Percentiles rank a stretch among this genome's conserved stretches.
Conservation (phyloP, 2,797 vertebrate genomes). For the Microctenopoma stevenorrisi region DNA sequence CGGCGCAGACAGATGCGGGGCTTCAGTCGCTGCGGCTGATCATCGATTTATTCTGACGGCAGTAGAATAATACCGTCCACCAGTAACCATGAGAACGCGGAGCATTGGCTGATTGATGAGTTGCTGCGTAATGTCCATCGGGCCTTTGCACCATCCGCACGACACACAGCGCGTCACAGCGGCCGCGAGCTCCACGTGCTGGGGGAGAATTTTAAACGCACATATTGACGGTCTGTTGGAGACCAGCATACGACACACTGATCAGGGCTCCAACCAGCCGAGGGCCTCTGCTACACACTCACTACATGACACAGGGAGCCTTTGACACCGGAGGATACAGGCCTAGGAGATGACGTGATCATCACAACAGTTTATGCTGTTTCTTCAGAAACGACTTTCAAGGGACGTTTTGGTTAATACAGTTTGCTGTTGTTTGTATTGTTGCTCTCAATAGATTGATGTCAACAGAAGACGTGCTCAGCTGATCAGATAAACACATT, state of each 20-base stretch:
- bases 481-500: neutral
- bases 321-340: constrained; percentile 53
- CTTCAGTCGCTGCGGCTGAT: constrained; percentile 44
- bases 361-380: constrained; percentile 12
- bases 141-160: constrained; percentile 70
- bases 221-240: constrained; percentile 24
- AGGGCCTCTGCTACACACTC: constrained; percentile 15
- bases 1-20: constrained; percentile 26
- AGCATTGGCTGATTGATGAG: constrained; percentile 61
- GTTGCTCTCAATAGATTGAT: neutral
- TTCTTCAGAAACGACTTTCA: neutral
- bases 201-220: constrained; percentile 33
- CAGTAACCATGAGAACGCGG: constrained; percentile 26
- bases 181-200: constrained; percentile 51
- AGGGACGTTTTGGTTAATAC: neutral
- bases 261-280: constrained; percentile 33
- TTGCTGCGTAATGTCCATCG: constrained; percentile 68
- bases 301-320: constrained; percentile 47
- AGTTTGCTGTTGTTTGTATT: neutral
- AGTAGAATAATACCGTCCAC: constrained; percentile 43
- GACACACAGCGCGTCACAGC: constrained; percentile 64
- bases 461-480: neutral
- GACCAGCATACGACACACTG: constrained; percentile 60
- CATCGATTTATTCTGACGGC: constrained; percentile 41
- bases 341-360: constrained; percentile 66